Evolutionary conservation across 2,113 vertebrate species (phyloP).

Genomic region (Notiomystis cincta): DNA sequence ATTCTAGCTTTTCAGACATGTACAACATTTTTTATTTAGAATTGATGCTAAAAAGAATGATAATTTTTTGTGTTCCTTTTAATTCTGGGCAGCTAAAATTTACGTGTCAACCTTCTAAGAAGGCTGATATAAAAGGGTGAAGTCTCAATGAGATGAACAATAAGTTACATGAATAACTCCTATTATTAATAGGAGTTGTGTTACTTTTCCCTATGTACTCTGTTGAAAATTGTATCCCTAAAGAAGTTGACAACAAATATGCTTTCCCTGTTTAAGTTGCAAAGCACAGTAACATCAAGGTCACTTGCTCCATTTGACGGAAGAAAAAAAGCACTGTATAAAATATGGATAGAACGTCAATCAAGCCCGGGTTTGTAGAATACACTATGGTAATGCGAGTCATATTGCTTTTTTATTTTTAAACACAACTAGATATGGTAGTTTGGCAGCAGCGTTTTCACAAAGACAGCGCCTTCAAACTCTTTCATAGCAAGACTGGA

Average conservation of each 20-base stretch:
- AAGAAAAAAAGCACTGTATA: constrained; percentile 24
- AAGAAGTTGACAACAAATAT: constrained; percentile 59
- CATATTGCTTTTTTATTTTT: constrained; percentile 73
- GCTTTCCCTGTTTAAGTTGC: constrained; percentile 47
- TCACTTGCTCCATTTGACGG: constrained; percentile 66
- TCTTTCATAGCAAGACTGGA: constrained; percentile 79
- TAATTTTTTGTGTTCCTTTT: not conserved
- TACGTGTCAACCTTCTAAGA: not conserved
- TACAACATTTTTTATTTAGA: not conserved
- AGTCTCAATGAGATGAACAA: not conserved
- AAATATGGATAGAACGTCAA: constrained; percentile 67
- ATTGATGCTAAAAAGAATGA: not conserved
- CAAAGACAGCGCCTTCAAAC: constrained; percentile 79
- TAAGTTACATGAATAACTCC: not conserved
- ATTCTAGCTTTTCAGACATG: not conserved
- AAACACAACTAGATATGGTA: constrained; percentile 68
- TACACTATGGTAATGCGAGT: constrained; percentile 63
- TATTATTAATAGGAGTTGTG: not conserved
- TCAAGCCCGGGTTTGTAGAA: constrained; percentile 65
- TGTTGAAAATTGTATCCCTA: constrained; percentile 30
- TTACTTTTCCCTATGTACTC: not conserved
- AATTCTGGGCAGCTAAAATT: not conserved
- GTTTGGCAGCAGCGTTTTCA: constrained; percentile 67
- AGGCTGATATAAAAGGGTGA: not conserved
- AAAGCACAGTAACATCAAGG: constrained; percentile 65